Evolutionary conservation across 2,113 vertebrate genomes (phyloP).

Genomic region (Zosterops japonicus): DNA sequence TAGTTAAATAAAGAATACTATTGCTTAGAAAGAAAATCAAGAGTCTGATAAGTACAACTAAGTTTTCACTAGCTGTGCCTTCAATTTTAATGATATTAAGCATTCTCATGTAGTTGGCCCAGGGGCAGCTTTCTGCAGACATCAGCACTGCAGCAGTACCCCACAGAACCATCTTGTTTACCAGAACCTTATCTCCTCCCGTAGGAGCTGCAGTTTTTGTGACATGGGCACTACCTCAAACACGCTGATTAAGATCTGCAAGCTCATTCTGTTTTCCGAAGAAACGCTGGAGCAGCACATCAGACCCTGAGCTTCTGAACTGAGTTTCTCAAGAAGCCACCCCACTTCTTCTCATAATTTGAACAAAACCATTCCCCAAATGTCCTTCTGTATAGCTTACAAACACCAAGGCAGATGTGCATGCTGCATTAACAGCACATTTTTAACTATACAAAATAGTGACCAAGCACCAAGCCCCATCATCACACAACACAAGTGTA

Average conservation of each 20-base stretch:
- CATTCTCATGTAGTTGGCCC: accelerated
- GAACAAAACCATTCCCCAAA: not conserved
- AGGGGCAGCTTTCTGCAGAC: not conserved
- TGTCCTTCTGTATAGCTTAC: not conserved
- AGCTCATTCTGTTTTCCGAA: slow-evolving; percentile 30
- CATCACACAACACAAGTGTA: too few relatives aligned
- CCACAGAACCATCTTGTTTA: not conserved
- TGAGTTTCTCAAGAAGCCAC: not conserved
- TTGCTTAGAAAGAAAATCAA: not conserved
- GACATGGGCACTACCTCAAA: not conserved
- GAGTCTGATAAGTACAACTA: not conserved
- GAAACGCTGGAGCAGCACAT: not conserved
- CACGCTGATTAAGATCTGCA: slow-evolving; percentile 45
- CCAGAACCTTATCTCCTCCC: not conserved
- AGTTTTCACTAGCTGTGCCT: not conserved
- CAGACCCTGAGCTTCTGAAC: not conserved
- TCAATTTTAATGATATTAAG: not conserved
- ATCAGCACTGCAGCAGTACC: not conserved
- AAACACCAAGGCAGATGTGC: not conserved
- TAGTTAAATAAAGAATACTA: not conserved
- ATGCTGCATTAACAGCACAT: not conserved
- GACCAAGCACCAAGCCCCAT: not conserved
- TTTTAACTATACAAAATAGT: not conserved
- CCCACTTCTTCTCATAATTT: not conserved
- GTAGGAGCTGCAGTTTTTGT: not conserved